Base-by-base conservation (phyloP, 2,888 invertebrate genomes). In the Lithophane leautieri region DNA sequence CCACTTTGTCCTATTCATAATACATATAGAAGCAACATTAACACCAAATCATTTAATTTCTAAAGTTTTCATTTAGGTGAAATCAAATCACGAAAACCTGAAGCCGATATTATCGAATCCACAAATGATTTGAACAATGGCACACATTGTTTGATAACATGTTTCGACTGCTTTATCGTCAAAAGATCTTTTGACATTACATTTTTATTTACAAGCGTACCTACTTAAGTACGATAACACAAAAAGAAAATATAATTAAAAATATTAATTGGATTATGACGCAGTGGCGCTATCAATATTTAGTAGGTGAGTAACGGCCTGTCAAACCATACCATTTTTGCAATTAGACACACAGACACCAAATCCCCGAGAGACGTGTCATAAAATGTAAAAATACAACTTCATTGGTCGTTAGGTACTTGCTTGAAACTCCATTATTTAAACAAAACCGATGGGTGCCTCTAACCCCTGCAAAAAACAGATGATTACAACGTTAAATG, bases 81-180 rank as follows among this genome's bases (percentile, higher is more conserved):
- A 63, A 71, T 52, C 42, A 52, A 44, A 44, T 14, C 42, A 78
- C 2, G 22, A 60, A 25, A 56, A 63, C n/a, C 42, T 79, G 19
- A 65, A 58, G 58, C 63, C 56, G 9, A 58, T 78, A 65, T 28
- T 58, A 61, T 78, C 34, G 34, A 71, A 52, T 34, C 22, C n/a
- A 52, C 44, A 42, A 63, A 78, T 52, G 56, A 65, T 50, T 78
- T 77, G 16, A 70, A 67, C 69, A 82, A 70, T 68, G 47, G 62
- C 47, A 72, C 44, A 40, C 28, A 73, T 68, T 78, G 78, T 73
- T 82, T 82, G 52, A 78, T 73, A 54, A 58, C 47, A 81, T 56
- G 16, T 70, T 62, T 52, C 16, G 14, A 50, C 62, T 56, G 22
- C 34, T 11, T 19, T 77, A 78, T 52, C 25, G 42, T 71, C 63